Conservation (phyloP, 1,140 invertebrate genomes). For the Neodiprion lecontei region DNA sequence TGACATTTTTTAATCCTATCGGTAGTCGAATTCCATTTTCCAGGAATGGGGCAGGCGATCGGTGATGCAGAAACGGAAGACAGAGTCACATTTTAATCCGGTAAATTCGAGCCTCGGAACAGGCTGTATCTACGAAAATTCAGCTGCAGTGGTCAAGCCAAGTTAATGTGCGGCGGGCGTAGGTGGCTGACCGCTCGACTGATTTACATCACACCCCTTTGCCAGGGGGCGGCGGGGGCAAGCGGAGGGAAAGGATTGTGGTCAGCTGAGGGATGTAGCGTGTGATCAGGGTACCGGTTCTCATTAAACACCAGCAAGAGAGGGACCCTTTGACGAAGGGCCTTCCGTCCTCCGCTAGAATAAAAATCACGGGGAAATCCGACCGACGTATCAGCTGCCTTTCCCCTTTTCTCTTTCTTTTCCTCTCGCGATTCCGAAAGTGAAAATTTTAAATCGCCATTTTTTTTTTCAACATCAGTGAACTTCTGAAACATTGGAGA, state of each 20-base stretch:
- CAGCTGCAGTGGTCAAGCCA: slow-evolving; percentile 30
- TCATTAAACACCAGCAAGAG: slow-evolving; percentile 37
- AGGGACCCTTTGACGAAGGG: slow-evolving; percentile 2
- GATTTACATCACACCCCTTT: slow-evolving; percentile 55
- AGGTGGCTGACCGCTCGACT: slow-evolving; percentile 50
- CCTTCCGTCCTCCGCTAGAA: neutral
- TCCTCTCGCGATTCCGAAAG: too few relatives aligned
- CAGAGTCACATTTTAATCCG: too few relatives aligned
- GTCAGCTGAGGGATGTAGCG: slow-evolving; percentile 54
- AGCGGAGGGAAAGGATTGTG: slow-evolving; percentile 40
- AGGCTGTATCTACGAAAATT: neutral
- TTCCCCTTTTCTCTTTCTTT: too few relatives aligned
- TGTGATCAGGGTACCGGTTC: slow-evolving; percentile 48
- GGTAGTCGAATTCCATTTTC: too few relatives aligned
- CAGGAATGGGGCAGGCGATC: too few relatives aligned
- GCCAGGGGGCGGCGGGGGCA: slow-evolving; percentile 40
- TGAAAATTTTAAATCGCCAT: too few relatives aligned
- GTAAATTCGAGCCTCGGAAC: neutral
- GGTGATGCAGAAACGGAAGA: too few relatives aligned
- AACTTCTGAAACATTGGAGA: too few relatives aligned
- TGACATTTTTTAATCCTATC: too few relatives aligned
- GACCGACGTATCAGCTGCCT: neutral
- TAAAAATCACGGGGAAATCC: neutral
- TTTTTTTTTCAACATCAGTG: too few relatives aligned
- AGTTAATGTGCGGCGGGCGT: slow-evolving; percentile 53